A percentile compares a stretch with the other conserved stretches of the same genome.
Conservation (phyloP, 2,113 vertebrate species). For the Cheirogaleus medius region DNA sequence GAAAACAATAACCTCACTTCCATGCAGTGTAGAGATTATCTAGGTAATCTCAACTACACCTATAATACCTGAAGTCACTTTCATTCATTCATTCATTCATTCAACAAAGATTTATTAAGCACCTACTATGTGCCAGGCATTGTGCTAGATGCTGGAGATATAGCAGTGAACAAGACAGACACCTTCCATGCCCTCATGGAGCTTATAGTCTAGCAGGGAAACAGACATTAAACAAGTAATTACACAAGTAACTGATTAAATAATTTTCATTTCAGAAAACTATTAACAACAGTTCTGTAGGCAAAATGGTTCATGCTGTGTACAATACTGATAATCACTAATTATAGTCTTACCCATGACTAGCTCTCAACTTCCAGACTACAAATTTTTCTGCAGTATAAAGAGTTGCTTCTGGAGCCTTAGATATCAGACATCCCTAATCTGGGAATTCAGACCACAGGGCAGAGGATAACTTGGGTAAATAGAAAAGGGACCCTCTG, state of each 20-base stretch:
- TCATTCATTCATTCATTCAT: conserved; percentile 42
- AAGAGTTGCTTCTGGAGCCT: not conserved
- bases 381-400: not conserved
- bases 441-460: not conserved
- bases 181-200: conserved; percentile 47
- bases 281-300: not conserved
- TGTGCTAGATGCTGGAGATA: conserved; percentile 53
- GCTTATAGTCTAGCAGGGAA: conserved; percentile 1
- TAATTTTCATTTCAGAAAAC: conserved; percentile 29
- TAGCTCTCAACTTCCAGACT: not conserved
- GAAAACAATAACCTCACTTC: not conserved
- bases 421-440: not conserved
- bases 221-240: conserved; percentile 43
- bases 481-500: conserved; percentile 19
- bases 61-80: conserved; percentile 20
- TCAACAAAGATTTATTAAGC: conserved; percentile 37
- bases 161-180: conserved; percentile 54
- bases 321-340: not conserved
- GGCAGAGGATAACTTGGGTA: not conserved
- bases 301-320: not conserved
- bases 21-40: not conserved
- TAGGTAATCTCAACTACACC: not conserved
- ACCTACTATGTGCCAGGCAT: conserved; percentile 43
- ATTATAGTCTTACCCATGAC: not conserved
- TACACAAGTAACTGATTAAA: not conserved